phyloP scores from a whole-genome alignment of 2,113 vertebrate species.

The Pithys albifrons region DNA sequence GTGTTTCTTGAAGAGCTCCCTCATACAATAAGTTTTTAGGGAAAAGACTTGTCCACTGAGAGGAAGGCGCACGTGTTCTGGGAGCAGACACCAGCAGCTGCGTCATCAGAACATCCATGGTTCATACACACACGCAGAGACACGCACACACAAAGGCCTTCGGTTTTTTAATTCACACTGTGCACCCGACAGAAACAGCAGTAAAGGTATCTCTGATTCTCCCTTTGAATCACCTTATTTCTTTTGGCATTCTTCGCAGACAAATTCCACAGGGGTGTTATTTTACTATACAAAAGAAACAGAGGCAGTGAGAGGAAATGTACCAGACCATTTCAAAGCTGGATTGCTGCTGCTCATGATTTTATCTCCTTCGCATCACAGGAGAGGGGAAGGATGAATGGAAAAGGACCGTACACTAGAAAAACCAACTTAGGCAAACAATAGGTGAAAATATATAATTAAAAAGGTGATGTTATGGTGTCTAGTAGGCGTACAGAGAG shows the following conservation, averaged over 20 bases:
- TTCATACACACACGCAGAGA: not conserved
- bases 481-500: slow-evolving; percentile 73
- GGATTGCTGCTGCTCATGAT: slow-evolving; percentile 69
- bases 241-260: not conserved
- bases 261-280: slow-evolving; percentile 4
- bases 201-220: slow-evolving; percentile 14
- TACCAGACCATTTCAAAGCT: slow-evolving; percentile 66
- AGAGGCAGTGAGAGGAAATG: slow-evolving; percentile 42
- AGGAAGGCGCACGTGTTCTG: not conserved
- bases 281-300: slow-evolving; percentile 1
- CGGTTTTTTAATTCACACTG: not conserved
- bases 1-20: not conserved
- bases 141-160: not conserved
- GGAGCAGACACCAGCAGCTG: not conserved
- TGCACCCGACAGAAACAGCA: not conserved
- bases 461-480: slow-evolving; percentile 69
- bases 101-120: not conserved
- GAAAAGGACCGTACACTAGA: slow-evolving; percentile 65
- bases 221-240: slow-evolving; percentile 9
- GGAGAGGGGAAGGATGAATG: slow-evolving; percentile 61
- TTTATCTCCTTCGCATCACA: slow-evolving; percentile 59
- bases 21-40: not conserved
- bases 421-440: slow-evolving; percentile 66
- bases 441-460: slow-evolving; percentile 65
- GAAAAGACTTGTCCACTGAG: not conserved